phyloP scores from a whole-genome alignment of 2,113 vertebrate genomes.

The Megalops atlanticus region DNA sequence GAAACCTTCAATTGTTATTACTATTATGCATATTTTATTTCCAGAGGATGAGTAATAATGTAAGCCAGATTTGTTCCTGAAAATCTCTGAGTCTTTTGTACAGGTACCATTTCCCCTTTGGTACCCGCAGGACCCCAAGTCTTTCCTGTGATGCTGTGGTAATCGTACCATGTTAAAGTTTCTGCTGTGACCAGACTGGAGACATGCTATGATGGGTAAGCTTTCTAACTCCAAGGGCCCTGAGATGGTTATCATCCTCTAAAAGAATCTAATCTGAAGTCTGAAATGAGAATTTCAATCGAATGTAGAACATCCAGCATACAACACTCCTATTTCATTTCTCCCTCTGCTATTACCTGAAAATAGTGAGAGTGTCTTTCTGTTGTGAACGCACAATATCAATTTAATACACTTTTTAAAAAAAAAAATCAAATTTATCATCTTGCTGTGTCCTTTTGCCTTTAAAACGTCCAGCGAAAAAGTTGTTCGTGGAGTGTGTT shows the following conservation, averaged over 20 bases:
- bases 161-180: too few species aligned
- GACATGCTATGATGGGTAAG: too few species aligned
- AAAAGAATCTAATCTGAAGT: not conserved
- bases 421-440: constrained; percentile 9
- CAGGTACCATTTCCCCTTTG: too few species aligned
- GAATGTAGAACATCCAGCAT: not conserved
- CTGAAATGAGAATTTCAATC: not conserved
- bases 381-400: not conserved
- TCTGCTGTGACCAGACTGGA: too few species aligned
- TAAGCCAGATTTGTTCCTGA: not conserved
- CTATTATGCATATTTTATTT: not conserved
- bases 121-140: not conserved
- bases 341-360: not conserved
- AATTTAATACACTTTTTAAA: not conserved
- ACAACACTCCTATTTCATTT: not conserved
- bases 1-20: too few species aligned
- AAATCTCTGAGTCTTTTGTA: not conserved
- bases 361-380: not conserved
- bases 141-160: not conserved
- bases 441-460: constrained; percentile 22
- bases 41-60: not conserved
- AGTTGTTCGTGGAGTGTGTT: constrained; percentile 29
- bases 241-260: not conserved
- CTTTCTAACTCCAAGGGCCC: too few species aligned
- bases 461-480: constrained; percentile 35